Percentiles rank a stretch among this genome's conserved stretches.
These are phyloP conservation scores for Amiota minor DNA, from an alignment of 2,888 invertebrate genomes.

Conservation along the genomic window DNA sequence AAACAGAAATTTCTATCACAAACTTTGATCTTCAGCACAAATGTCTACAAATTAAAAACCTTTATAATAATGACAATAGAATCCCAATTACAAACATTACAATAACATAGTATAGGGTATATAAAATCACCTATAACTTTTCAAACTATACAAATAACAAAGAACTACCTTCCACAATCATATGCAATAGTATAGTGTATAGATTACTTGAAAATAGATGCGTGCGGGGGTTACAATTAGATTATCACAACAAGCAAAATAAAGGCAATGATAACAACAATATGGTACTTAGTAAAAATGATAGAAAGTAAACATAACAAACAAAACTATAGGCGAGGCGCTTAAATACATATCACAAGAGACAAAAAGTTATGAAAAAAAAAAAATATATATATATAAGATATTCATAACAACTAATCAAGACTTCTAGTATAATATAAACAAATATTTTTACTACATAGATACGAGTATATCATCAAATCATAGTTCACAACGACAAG, in stretches of 20 bases:
- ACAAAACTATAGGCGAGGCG: background rate
- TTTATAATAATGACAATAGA: too few species aligned
- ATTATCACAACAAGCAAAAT: constrained; percentile 51
- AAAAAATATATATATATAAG: too few species aligned
- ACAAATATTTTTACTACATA: too few species aligned
- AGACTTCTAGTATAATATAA: too few species aligned
- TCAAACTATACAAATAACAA: constrained; percentile 10
- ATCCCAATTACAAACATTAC: too few species aligned
- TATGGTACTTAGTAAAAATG: constrained; percentile 31
- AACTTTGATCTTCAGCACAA: too few species aligned
- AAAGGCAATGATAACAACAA: constrained; percentile 49
- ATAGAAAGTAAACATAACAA: constrained; percentile 6
- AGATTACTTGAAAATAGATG: constrained; percentile 18
- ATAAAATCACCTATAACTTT: background rate
- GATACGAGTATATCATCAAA: too few species aligned
- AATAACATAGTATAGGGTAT: background rate
- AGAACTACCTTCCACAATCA: background rate
- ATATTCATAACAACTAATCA: background rate
- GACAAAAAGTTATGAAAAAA: background rate
- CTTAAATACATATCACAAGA: background rate
- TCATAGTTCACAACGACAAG: too few species aligned
- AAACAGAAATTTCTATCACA: too few species aligned
- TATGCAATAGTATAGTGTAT: background rate
- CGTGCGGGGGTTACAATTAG: constrained; percentile 56
- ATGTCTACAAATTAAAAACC: too few species aligned